Evolutionary conservation across 2,888 invertebrate genomes (phyloP), one percentile per base, ranked within the genome.

Genomic region (Phortica magna): DNA sequence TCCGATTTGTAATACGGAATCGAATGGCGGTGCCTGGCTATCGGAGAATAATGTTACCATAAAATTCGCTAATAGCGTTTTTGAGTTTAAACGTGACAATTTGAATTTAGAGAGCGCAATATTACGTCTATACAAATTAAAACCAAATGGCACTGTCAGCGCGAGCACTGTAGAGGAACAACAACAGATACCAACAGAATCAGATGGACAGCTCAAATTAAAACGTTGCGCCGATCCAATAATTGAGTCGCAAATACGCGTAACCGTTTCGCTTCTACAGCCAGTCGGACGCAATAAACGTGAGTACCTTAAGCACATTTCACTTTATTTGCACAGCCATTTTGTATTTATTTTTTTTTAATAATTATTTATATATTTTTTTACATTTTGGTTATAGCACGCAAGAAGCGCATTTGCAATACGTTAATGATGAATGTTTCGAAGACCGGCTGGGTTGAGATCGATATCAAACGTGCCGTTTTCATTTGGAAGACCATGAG

Each of bases 331-430:
- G 74, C 9, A 22, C 22, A 17, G 4, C 72, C 10, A 39, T 67
- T 22, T 17, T 53, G 17, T 61, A 17, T 71, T 57, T 41, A 57
- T 65, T 41, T 17, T 43, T 73, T 43, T 70, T 48, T 2, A 2
- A 12, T 48, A 43, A 43, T 59, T 39, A 7, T 41, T 41, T 17
- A 61, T 73, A 4, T 39, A 75, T 77, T 67, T 71, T 80, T 67
- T 12, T 65, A 55, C 19, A 19, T 31, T 31, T 3, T 71, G 19
- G 17, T 7, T 4, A 17, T 76, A 90, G 92, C 90, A 76, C 90
- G 85, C 73, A 91, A 89, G 86, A 91, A 91, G 86, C 90, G 90
- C 78, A 91, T 90, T 76, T 92, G 91, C 83, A 92, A 91, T 77
- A 91, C 91, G 12, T 82, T 90, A 68, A 92, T 92, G 92, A 84